Percentiles rank a stretch among this genome's conserved stretches.
phyloP scores from a whole-genome alignment of 2,797 vertebrate species.

The Rousettus madagascariensis region DNA sequence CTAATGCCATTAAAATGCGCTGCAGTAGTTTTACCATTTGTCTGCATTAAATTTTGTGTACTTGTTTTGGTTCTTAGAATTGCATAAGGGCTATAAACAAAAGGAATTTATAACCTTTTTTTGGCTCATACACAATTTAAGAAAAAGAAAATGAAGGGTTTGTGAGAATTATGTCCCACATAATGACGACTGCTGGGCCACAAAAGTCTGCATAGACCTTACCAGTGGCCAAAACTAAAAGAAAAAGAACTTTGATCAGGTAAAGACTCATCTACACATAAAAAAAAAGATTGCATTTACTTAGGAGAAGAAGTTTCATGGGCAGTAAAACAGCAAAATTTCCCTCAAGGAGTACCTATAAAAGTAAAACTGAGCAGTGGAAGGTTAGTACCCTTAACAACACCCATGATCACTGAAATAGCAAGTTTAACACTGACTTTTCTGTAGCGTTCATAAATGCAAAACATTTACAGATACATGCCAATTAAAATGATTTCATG shows the following conservation, averaged over 20 bases:
- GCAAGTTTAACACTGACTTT: background rate
- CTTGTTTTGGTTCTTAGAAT: conserved; percentile 10
- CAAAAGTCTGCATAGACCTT: background rate
- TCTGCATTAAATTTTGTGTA: background rate
- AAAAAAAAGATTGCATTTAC: background rate
- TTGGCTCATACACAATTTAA: background rate
- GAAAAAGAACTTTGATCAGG: background rate
- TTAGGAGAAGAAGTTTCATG: background rate
- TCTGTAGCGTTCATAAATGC: background rate
- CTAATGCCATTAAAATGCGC: background rate
- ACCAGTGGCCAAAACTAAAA: background rate
- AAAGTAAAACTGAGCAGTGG: background rate
- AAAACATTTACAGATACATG: background rate
- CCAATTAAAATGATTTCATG: background rate
- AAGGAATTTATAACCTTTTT: background rate
- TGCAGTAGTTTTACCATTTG: background rate
- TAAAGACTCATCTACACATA: background rate
- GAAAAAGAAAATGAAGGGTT: background rate
- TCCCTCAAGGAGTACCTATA: background rate
- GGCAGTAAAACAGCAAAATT: background rate
- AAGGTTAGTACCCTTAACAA: background rate
- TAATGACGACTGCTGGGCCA: background rate
- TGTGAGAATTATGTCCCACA: background rate
- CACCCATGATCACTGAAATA: background rate
- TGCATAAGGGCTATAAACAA: background rate